Evolutionary conservation across 2,113 vertebrate genomes (phyloP).

Genomic region (Pampusana beccarii): DNA sequence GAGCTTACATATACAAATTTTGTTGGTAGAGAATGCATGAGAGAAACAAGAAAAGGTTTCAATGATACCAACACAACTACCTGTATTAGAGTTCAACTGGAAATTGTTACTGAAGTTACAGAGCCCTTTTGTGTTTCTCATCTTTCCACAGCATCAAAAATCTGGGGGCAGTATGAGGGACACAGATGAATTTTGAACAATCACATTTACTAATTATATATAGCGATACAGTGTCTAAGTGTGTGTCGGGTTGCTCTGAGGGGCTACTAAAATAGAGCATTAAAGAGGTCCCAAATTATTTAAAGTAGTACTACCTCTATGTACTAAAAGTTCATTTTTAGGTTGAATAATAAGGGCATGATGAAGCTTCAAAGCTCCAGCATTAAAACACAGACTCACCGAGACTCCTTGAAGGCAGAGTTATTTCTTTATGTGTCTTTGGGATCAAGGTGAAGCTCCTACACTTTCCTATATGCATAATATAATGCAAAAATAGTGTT

Average conservation of each 20-base stretch:
- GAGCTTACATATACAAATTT: not conserved
- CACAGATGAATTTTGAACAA: slow-evolving; percentile 2
- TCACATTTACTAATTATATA: slow-evolving; percentile 11
- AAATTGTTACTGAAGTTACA: not conserved
- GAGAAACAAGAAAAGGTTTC: not conserved
- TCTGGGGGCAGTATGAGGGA: not conserved
- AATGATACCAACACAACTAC: not conserved
- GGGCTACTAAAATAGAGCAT: slow-evolving; percentile 6
- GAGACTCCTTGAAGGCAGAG: not conserved
- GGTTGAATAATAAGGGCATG: slow-evolving; percentile 1
- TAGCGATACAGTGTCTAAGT: not conserved
- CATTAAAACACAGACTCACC: not conserved
- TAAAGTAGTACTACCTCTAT: not conserved
- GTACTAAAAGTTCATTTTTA: not conserved
- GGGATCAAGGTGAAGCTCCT: not conserved
- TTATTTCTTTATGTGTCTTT: not conserved
- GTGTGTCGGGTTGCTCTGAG: not conserved
- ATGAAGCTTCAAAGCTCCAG: not conserved
- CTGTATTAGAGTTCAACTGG: not conserved
- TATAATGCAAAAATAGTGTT: not conserved
- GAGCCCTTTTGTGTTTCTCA: not conserved
- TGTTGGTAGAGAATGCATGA: not conserved
- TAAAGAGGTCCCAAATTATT: slow-evolving; percentile 37
- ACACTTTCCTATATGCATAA: not conserved
- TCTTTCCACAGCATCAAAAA: not conserved